phyloP scores from a whole-genome alignment of 2,113 vertebrate species.

The Panurus biarmicus region DNA sequence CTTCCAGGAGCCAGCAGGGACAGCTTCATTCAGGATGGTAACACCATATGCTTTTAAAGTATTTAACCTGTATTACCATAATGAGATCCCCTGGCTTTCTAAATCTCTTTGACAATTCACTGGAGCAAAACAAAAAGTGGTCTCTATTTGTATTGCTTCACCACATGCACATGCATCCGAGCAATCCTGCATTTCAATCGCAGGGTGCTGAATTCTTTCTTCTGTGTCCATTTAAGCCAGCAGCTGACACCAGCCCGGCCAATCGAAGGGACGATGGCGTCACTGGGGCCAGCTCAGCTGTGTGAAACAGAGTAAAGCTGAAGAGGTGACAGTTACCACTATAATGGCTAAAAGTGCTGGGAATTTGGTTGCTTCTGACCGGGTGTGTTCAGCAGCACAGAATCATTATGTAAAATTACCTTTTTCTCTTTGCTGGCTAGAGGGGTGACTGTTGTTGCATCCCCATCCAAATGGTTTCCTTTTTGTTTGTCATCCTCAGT shows the following conservation, averaged over 20 bases:
- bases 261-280: not conserved
- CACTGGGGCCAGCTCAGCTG: not conserved
- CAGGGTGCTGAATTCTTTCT: slow-evolving; percentile 12
- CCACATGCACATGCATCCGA: not conserved
- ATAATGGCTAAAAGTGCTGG: not conserved
- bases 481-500: not conserved
- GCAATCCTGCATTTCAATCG: not conserved
- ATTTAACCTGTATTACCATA: slow-evolving; percentile 58
- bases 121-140: slow-evolving; percentile 42
- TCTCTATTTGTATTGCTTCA: slow-evolving; percentile 24
- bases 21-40: slow-evolving; percentile 34
- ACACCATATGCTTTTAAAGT: slow-evolving; percentile 32
- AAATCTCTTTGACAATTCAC: slow-evolving; percentile 41
- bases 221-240: slow-evolving; percentile 25
- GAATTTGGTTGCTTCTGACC: not conserved
- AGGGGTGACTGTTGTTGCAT: not conserved
- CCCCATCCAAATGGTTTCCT: not conserved
- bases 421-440: not conserved
- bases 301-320: slow-evolving; percentile 14
- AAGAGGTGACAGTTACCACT: not conserved
- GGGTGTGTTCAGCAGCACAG: not conserved
- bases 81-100: slow-evolving; percentile 42
- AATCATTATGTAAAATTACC: not conserved
- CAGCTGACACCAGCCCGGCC: not conserved
- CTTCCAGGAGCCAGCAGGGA: not conserved